phyloP scores from a whole-genome alignment of 1,140 invertebrate species.

The Hestina assimilis region DNA sequence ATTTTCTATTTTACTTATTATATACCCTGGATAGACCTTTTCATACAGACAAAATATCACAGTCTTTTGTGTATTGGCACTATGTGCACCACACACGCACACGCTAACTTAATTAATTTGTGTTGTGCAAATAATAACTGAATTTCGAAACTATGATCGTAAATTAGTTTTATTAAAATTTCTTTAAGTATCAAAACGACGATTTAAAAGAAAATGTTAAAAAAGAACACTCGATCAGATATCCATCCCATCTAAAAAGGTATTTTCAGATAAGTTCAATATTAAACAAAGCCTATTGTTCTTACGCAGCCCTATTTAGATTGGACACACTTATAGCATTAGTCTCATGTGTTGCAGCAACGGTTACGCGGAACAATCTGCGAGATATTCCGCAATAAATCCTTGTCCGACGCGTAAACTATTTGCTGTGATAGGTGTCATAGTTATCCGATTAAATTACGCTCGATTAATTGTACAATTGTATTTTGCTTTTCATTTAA shows the following conservation, averaged over 20 bases:
- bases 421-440: constrained; percentile 24
- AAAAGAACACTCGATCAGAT: background rate
- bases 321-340: background rate
- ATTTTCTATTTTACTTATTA: too few species aligned
- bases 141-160: too few species aligned
- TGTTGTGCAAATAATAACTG: too few species aligned
- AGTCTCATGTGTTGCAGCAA: constrained; percentile 15
- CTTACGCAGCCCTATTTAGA: background rate
- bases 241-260: background rate
- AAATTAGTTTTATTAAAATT: too few species aligned
- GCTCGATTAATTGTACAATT: constrained; percentile 12
- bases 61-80: too few species aligned
- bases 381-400: constrained; percentile 33
- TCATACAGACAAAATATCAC: too few species aligned
- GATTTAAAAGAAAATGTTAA: too few species aligned
- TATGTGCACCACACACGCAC: too few species aligned
- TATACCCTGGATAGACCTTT: too few species aligned
- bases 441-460: constrained; percentile 9
- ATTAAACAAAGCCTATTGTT: background rate
- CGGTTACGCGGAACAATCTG: constrained; percentile 34
- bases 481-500: constrained; percentile 2
- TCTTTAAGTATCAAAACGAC: too few species aligned
- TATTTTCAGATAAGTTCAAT: background rate
- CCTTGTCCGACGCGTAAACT: constrained; percentile 23
- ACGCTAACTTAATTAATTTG: too few species aligned